Base-by-base conservation (phyloP, 2,113 vertebrate species). In the Oenanthe oenanthe region DNA sequence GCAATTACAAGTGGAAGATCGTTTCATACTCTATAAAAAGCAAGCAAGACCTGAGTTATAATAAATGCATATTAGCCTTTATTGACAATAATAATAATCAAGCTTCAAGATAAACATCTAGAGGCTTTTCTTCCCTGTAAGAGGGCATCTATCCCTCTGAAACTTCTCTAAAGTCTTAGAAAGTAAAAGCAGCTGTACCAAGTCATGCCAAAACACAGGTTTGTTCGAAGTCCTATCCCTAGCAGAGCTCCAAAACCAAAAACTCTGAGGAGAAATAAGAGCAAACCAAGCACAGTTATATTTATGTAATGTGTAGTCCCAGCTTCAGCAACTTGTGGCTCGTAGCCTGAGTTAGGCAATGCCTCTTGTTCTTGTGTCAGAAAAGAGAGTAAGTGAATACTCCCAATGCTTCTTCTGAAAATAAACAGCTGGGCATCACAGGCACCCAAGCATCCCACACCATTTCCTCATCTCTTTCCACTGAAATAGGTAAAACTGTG, bases 1-100 rank as follows among this genome's bases (percentile, higher is more conserved):
- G 79, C 47, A 84, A 77, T 94, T 94, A 68, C 29, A 83, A 54
- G 42, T 71, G 77, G 71, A 91, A 91, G 40, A 34, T 89, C 73
- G 87, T 91, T 93, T 93, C 77, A 92, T 72, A 62, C 78, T 53
- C 84, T 62, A n/a, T 58, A 77, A 71, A 94, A 83, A 88, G 75
- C 43, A 92, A 76, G 60, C n/a, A 68, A 75, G 58, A 76, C 68
- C 65, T n/a, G 36, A 88, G 53, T 89, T 84, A 57, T 17, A 74
- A 91, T 65, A 42, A 29, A 63, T 31, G 53, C 24, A 19, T 38
- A 70, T 81, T 61, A 68, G 26, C 29, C 8, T 90, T 60, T 91
- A 63, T 89, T 91, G 91, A 85, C 48, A 88, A 65, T 84, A 79
- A 68, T 65, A 73, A 63, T 56, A 83, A 85, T 60, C 50, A 68